Conservation (phyloP, 1,140 invertebrate species). For the Drosophila pseudoananassae region DNA sequence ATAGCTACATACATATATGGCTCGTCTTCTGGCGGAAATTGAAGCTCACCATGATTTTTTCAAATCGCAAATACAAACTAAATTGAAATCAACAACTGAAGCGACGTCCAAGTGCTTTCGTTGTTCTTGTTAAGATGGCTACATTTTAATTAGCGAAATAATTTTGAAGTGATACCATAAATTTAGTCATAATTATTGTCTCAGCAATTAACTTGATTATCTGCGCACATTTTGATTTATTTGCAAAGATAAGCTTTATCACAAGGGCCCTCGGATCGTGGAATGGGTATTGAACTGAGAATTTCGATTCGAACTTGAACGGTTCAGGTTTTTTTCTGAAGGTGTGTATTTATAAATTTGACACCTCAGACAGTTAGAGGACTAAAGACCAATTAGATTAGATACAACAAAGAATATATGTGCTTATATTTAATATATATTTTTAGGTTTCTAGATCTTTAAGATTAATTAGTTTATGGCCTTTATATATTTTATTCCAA, state of each 20-base stretch:
- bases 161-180: conserved; percentile 79
- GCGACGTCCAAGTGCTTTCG: conserved; percentile 26
- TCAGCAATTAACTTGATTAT: conserved; percentile 78
- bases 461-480: conserved; percentile 21
- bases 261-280: conserved; percentile 28
- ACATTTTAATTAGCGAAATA: conserved; percentile 81
- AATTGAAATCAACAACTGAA: conserved; percentile 32
- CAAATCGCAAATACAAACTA: conserved; percentile 25
- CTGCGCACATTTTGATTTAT: conserved; percentile 72
- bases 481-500: not conserved
- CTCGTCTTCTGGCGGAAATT: conserved; percentile 27
- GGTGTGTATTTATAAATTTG: conserved; percentile 39
- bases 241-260: conserved; percentile 57
- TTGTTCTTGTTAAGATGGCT: conserved; percentile 43
- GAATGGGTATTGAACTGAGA: conserved; percentile 13
- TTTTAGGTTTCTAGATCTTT: not conserved
- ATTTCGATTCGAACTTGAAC: conserved; percentile 26
- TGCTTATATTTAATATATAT: conserved; percentile 21
- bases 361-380: conserved; percentile 56
- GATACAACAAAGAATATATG: conserved; percentile 34
- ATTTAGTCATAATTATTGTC: conserved; percentile 82
- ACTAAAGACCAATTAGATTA: conserved; percentile 50
- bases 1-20: conserved; percentile 9
- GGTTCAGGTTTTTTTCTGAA: not conserved
- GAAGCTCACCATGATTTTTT: conserved; percentile 57